Percentiles rank a stretch among this genome's conserved stretches.
Conservation (phyloP, 2,888 invertebrate genomes). For the Gastrophysa polygoni region DNA sequence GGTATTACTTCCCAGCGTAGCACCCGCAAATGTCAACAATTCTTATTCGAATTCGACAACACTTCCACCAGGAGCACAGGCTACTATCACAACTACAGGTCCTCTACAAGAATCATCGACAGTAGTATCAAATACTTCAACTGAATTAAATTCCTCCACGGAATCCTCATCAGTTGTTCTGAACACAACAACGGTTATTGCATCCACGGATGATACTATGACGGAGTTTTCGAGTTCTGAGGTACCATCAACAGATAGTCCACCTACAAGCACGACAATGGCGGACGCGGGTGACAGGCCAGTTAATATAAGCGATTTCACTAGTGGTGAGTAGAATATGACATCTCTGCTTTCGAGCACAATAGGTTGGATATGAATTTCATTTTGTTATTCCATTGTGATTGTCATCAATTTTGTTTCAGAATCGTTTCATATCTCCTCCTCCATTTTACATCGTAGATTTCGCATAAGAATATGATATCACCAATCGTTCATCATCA, state of each 20-base stretch:
- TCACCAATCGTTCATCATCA: too few species aligned
- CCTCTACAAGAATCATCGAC: slow-evolving; percentile 42
- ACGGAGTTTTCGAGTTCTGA: slow-evolving; percentile 7
- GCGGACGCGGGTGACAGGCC: slow-evolving; percentile 26
- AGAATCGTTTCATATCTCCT: too few species aligned
- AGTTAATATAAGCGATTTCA: slow-evolving; percentile 57
- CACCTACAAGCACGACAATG: slow-evolving; percentile 14
- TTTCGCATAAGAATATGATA: too few species aligned
- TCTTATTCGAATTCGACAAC: slow-evolving; percentile 42
- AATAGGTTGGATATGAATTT: too few species aligned
- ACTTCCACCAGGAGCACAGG: slow-evolving; percentile 41
- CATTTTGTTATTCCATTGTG: too few species aligned
- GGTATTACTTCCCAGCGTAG: slow-evolving; percentile 63
- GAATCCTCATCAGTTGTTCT: slow-evolving; percentile 19
- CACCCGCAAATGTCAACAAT: slow-evolving; percentile 19
- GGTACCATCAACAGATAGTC: slow-evolving; percentile 17
- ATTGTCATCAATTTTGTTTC: too few species aligned
- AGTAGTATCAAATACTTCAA: slow-evolving; percentile 12
- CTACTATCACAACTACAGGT: slow-evolving; percentile 41
- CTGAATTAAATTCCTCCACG: slow-evolving; percentile 21
- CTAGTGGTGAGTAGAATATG: slow-evolving; percentile 49
- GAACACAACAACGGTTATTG: slow-evolving; percentile 11
- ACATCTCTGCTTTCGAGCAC: too few species aligned
- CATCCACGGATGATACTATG: slow-evolving; percentile 5
- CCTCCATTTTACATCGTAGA: too few species aligned